Conservation (phyloP, 2,797 vertebrate species). For the Fringilla coelebs region DNA sequence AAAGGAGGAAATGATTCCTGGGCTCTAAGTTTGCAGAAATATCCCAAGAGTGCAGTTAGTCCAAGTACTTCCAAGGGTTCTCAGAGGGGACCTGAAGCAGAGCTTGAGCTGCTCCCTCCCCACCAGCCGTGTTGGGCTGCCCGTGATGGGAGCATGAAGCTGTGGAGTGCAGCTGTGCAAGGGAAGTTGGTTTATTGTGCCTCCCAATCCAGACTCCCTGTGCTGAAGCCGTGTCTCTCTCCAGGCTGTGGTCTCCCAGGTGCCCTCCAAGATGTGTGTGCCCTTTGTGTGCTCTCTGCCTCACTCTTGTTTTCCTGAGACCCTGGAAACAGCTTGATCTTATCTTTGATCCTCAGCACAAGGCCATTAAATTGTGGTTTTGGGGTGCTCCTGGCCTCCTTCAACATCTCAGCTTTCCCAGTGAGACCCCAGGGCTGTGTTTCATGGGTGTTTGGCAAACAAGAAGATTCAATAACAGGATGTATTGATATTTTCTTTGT, state of each 20-base stretch:
- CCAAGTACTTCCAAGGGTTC: background rate
- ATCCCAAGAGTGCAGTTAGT: background rate
- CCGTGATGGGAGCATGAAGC: background rate
- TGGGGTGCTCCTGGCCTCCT: background rate
- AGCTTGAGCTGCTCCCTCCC: background rate
- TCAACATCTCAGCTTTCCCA: background rate
- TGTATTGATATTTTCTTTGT: background rate
- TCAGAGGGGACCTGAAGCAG: background rate
- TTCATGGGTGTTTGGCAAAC: background rate
- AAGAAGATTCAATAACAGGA: background rate
- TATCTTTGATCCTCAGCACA: background rate
- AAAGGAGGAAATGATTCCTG: background rate
- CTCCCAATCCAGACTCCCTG: background rate
- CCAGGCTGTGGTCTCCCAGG: background rate
- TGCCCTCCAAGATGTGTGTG: too few species aligned
- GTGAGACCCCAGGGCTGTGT: background rate
- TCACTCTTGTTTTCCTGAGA: background rate
- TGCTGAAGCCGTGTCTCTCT: background rate
- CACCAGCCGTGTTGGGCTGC: fast-evolving
- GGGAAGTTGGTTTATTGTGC: background rate
- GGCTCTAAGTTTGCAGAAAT: background rate
- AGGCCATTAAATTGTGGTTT: background rate
- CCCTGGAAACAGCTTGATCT: background rate
- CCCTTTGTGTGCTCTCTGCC: background rate
- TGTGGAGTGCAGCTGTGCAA: background rate